A percentile compares a stretch with the other conserved stretches of the same genome.
Evolutionary conservation across 2,113 vertebrate species (phyloP).

Genomic region (Buteo buteo): DNA sequence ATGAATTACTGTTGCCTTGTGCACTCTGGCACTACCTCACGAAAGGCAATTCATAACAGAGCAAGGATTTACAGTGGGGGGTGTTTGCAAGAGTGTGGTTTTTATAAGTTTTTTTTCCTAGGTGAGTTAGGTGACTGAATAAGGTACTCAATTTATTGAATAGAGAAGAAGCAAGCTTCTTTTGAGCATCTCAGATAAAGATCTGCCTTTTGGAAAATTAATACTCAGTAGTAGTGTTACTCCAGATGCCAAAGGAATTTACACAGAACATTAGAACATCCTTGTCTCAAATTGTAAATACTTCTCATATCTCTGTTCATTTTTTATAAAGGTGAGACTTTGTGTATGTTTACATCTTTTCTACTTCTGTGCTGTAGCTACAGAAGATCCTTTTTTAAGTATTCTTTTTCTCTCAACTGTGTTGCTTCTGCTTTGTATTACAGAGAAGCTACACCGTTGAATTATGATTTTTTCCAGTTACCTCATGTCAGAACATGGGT

Average conservation of each 20-base stretch:
- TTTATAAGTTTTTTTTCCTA: not conserved
- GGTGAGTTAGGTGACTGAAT: not conserved
- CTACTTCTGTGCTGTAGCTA: not conserved
- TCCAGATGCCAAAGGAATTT: not conserved
- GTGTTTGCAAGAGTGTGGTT: not conserved
- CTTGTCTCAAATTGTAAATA: not conserved
- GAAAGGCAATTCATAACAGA: not conserved
- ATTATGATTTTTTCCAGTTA: not conserved
- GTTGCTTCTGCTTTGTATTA: not conserved
- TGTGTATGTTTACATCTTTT: not conserved
- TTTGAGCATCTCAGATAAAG: not conserved
- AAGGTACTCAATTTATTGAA: not conserved
- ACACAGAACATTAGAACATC: not conserved
- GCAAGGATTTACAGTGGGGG: not conserved
- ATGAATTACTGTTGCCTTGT: not conserved
- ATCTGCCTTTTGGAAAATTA: not conserved
- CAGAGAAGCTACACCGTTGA: not conserved
- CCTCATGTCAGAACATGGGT: not conserved
- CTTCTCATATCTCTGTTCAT: not conserved
- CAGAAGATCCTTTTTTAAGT: not conserved
- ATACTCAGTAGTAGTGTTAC: not conserved
- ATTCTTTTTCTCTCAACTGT: not conserved
- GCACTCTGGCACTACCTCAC: not conserved
- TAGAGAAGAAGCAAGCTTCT: not conserved
- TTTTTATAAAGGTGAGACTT: not conserved